Base-by-base conservation (phyloP, 2,888 invertebrate species). In the Cephus pygmeus region DNA sequence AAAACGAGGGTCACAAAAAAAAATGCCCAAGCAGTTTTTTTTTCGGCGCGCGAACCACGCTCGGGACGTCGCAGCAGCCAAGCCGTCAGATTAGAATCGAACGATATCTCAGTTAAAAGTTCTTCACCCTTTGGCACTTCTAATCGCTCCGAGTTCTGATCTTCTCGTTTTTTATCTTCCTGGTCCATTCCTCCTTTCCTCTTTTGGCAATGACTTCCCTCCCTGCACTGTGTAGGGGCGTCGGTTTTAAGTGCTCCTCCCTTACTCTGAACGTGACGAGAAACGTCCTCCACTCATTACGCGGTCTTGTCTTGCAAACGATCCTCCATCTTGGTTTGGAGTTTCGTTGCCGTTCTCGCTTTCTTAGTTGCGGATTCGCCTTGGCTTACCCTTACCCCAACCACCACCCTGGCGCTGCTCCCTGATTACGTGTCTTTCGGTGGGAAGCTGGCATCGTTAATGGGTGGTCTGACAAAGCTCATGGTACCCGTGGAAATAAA, bases 281-380 rank as follows among this genome's bases (percentile, higher is more conserved):
- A 85, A 86, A 85, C 83, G 85, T 85, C 84, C 86, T 88, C 83
- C 83, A 86, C 83, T 90, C 88, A 87, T 90, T 90, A 90, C 80
- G 78, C 83, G 79, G 84, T 84, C 88, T 90, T 89, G 89, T 90
- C 87, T 86, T 83, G 86, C 77, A 85, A 86, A 85, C 83, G 83
- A 85, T 85, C 82, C 81, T 81, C 76, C 80, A 71, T 71, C 56
- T 56, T 23, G 23, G 56, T 56, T 23, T 6, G 56, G 23, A 56
- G 56, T 56, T 56, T 56, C 56, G 56, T 56, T 56, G 9, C 23
- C 23, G 23, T 56, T 56, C 23, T 56, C 23, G 23, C 23, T 56
- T 85, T 85, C 84, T 84, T 84, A 82, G 81, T 77, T 73, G 69
- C 69, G 77, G 79, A 78, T 73, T 75, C 84, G 80, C 82, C 73